Conservation (phyloP, 2,113 vertebrate species). For the Neofelis nebulosa region DNA sequence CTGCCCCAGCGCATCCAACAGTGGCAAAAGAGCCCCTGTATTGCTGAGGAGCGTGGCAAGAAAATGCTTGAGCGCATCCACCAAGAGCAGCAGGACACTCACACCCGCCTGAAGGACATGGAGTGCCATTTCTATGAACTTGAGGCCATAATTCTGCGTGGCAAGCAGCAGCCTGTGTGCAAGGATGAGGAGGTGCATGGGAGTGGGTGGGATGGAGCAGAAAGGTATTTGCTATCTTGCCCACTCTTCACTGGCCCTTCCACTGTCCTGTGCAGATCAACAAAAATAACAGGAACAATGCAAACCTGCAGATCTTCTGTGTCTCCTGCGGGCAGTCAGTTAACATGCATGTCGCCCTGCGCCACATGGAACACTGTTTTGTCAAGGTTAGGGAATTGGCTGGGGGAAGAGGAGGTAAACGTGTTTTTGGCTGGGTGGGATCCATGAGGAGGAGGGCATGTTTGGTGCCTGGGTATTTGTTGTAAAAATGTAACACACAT, state of each 20-base stretch:
- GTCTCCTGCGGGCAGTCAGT: slow-evolving; percentile 92
- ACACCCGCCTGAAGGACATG: slow-evolving; percentile 90
- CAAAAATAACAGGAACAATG: slow-evolving; percentile 85
- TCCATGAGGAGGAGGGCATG: background rate
- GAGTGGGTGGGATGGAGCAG: background rate
- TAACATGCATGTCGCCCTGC: slow-evolving; percentile 88
- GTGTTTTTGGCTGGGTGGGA: background rate
- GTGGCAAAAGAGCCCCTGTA: slow-evolving; percentile 94
- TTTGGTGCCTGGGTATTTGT: background rate
- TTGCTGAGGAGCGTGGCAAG: slow-evolving; percentile 92
- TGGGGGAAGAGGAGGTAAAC: background rate
- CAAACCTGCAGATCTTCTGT: slow-evolving; percentile 91
- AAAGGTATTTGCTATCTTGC: background rate
- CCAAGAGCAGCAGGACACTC: slow-evolving; percentile 89
- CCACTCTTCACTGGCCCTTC: background rate
- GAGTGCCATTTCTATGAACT: slow-evolving; percentile 93
- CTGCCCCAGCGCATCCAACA: slow-evolving; percentile 93
- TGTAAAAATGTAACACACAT: background rate
- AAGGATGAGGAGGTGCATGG: slow-evolving; percentile 90
- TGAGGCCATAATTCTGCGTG: slow-evolving; percentile 91
- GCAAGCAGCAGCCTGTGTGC: slow-evolving; percentile 91
- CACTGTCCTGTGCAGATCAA: slow-evolving; percentile 83
- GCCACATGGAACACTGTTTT: slow-evolving; percentile 92
- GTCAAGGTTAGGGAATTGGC: slow-evolving; percentile 86
- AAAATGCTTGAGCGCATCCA: slow-evolving; percentile 92